Evolutionary conservation across 1,140 invertebrate species (phyloP).

Genomic region (Octopus sinensis): DNA sequence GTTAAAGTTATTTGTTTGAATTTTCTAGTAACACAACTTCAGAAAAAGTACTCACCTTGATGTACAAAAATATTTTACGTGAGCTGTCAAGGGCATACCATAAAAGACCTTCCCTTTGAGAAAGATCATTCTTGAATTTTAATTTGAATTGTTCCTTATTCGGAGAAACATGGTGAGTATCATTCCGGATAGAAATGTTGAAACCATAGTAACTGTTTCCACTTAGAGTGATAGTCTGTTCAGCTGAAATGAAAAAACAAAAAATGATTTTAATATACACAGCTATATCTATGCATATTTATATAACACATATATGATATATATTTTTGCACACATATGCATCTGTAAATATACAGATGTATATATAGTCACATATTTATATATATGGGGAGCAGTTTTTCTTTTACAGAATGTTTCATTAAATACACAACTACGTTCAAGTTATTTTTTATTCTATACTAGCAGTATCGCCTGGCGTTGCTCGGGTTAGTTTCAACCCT

Average conservation of each 20-base stretch:
- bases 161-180: background rate
- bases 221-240: background rate
- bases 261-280: background rate
- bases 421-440: no score
- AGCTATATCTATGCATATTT: slow-evolving; percentile 11
- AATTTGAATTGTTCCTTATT: background rate
- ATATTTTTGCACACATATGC: background rate
- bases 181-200: background rate
- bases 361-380: background rate
- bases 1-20: no score
- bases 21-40: no score
- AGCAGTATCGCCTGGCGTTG: no score
- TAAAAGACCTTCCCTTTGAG: background rate
- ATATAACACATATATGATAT: background rate
- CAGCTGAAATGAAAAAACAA: background rate
- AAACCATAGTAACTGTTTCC: background rate
- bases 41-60: background rate
- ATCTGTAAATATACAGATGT: background rate
- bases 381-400: background rate
- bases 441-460: no score
- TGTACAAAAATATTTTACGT: background rate
- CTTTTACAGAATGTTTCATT: no score
- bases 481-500: no score
- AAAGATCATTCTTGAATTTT: background rate
- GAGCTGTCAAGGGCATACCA: background rate